Evolutionary conservation across 1,140 invertebrate genomes (phyloP).

Genomic region (Drosophila persimilis): DNA sequence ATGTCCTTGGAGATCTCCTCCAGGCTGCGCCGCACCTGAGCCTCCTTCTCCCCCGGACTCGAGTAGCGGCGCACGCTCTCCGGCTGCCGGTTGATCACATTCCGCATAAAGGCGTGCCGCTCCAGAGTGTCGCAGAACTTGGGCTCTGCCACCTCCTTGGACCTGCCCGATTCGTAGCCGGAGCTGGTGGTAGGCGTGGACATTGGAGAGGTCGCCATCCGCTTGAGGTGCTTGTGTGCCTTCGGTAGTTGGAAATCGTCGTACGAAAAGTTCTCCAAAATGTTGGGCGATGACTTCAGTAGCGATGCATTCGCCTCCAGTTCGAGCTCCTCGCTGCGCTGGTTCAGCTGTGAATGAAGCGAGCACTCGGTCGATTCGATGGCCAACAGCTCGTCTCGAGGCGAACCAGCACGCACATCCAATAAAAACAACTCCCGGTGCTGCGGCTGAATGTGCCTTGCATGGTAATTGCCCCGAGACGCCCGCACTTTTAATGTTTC

Average conservation of each 20-base stretch:
- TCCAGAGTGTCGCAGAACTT: conserved; percentile 76
- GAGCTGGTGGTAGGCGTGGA: conserved; percentile 7
- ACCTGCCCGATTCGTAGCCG: conserved; percentile 11
- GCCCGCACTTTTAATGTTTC: conserved; percentile 37
- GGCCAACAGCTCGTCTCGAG: conserved; percentile 37
- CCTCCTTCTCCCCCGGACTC: conserved; percentile 76
- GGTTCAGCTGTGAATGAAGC: conserved; percentile 53
- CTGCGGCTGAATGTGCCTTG: conserved; percentile 40
- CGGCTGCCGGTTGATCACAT: conserved; percentile 73
- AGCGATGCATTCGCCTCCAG: conserved; percentile 58
- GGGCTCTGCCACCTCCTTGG: conserved; percentile 40
- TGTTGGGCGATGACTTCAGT: conserved; percentile 77
- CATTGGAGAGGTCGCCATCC: conserved; percentile 54
- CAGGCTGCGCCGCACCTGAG: conserved; percentile 71
- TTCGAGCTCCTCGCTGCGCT: conserved; percentile 59
- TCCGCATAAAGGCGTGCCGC: conserved; percentile 75
- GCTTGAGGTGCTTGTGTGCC: conserved; percentile 44
- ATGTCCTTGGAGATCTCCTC: conserved; percentile 82
- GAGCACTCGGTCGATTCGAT: conserved; percentile 20
- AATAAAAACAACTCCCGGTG: conserved; percentile 61
- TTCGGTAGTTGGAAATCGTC: conserved; percentile 58
- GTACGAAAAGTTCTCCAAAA: conserved; percentile 77
- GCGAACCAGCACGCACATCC: conserved; percentile 66
- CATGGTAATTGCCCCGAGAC: conserved; percentile 64
- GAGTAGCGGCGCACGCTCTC: conserved; percentile 67